Conservation (phyloP, 1,140 invertebrate species). For the Hylaeus volcanicus region DNA sequence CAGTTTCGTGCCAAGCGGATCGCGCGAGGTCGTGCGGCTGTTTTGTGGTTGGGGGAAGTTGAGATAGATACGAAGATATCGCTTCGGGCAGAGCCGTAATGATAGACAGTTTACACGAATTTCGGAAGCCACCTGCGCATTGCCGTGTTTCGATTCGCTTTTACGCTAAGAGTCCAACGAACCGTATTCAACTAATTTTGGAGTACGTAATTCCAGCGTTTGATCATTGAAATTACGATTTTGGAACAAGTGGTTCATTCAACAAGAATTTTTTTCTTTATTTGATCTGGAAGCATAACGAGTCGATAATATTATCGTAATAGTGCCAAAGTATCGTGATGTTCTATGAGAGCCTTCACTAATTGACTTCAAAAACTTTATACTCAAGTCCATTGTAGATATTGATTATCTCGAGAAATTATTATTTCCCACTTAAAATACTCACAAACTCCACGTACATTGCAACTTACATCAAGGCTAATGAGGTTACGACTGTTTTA, state of each 20-base stretch:
- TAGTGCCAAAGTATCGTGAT: too few relatives aligned
- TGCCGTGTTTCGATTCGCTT: neutral
- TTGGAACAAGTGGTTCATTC: neutral
- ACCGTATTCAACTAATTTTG: neutral
- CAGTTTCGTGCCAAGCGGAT: slow-evolving; percentile 58
- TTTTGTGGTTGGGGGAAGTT: slow-evolving; percentile 21
- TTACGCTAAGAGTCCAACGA: neutral
- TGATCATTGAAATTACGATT: neutral
- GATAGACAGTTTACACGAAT: slow-evolving; percentile 32
- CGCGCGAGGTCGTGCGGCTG: slow-evolving; percentile 47
- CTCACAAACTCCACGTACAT: too few relatives aligned
- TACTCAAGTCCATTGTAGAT: too few relatives aligned
- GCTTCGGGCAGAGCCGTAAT: slow-evolving; percentile 19
- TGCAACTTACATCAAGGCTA: too few relatives aligned
- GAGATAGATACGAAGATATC: slow-evolving; percentile 38
- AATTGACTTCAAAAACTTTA: too few relatives aligned
- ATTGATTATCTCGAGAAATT: too few relatives aligned
- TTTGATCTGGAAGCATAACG: too few relatives aligned
- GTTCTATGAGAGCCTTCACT: too few relatives aligned
- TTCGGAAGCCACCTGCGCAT: slow-evolving; percentile 9
- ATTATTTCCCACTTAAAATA: too few relatives aligned
- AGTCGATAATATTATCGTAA: too few relatives aligned
- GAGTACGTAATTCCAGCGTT: neutral
- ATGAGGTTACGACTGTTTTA: too few relatives aligned
- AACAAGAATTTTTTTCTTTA: too few relatives aligned